Evolutionary conservation across 2,113 vertebrate genomes (phyloP).

Genomic region (Hucho hucho): DNA sequence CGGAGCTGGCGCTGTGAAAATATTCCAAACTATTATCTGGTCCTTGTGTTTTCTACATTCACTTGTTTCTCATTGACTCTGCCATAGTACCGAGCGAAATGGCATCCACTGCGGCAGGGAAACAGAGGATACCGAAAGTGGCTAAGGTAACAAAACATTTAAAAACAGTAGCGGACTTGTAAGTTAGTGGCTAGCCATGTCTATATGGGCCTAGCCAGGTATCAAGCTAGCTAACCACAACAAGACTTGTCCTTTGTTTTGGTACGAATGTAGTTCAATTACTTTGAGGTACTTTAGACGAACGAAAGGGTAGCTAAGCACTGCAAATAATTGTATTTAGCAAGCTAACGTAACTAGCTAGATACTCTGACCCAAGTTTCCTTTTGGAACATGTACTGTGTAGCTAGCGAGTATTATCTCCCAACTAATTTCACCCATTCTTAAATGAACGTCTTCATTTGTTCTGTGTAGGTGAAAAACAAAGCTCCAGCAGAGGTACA

Average conservation of each 20-base stretch:
- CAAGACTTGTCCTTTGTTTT: too few relatives aligned
- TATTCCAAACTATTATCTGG: not conserved
- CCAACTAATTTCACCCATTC: not conserved
- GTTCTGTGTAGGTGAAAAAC: slow-evolving; percentile 86
- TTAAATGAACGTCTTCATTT: not conserved
- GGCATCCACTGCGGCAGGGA: slow-evolving; percentile 95
- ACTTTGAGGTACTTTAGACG: too few relatives aligned
- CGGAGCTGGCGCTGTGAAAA: slow-evolving; percentile 5
- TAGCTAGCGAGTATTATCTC: not conserved
- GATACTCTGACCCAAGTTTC: too few relatives aligned
- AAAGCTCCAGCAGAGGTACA: slow-evolving; percentile 97
- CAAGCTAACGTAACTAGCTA: too few relatives aligned
- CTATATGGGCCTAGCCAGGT: not conserved
- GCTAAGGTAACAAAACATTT: slow-evolving; percentile 84
- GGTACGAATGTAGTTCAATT: too few relatives aligned
- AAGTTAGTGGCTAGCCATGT: too few relatives aligned
- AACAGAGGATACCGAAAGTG: slow-evolving; percentile 96
- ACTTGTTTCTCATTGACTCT: not conserved
- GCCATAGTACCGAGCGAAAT: slow-evolving; percentile 61
- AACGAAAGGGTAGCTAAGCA: too few relatives aligned
- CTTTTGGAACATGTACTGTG: not conserved
- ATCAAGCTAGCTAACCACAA: not conserved
- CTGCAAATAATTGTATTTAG: too few relatives aligned
- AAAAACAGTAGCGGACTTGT: not conserved
- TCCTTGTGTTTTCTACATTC: not conserved